These are phyloP conservation scores for Mythimna albipuncta DNA, from an alignment of 2,888 invertebrate species.

Conservation along the genomic window DNA sequence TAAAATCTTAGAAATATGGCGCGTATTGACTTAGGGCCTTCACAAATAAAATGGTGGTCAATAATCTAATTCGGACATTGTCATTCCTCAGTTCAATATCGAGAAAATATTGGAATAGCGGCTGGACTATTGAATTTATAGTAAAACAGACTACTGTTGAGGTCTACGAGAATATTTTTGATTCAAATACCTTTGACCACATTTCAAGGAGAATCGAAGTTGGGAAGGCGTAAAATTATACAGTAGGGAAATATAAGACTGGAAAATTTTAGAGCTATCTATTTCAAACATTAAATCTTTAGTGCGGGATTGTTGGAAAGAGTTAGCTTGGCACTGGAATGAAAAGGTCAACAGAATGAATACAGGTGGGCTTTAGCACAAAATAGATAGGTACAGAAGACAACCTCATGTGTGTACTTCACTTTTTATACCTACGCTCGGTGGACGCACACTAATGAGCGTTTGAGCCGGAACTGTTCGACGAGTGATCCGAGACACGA, in stretches of 20 bases:
- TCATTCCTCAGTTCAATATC: constrained; percentile 20
- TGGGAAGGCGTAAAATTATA: background rate
- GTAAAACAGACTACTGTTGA: background rate
- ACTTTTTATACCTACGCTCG: no score
- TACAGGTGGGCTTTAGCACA: no score
- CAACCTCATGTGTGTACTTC: no score
- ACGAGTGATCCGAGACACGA: no score
- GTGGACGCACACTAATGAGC: no score
- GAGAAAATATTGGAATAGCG: background rate
- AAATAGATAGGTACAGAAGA: no score
- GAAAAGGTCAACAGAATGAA: no score
- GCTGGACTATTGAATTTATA: constrained; percentile 13
- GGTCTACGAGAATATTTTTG: background rate
- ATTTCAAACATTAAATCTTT: no score
- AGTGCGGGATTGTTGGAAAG: no score
- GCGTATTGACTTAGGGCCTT: constrained; percentile 42
- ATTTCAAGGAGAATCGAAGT: background rate
- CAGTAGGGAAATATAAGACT: background rate
- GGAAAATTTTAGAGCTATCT: background rate
- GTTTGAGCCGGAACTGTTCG: no score
- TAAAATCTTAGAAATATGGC: constrained; percentile 48
- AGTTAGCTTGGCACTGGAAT: no score
- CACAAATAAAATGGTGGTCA: constrained; percentile 32
- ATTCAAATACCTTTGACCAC: background rate
- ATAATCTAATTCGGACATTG: constrained; percentile 41